Evolutionary conservation across 2,113 vertebrate species (phyloP).

Genomic region (Danionella cerebrum): DNA sequence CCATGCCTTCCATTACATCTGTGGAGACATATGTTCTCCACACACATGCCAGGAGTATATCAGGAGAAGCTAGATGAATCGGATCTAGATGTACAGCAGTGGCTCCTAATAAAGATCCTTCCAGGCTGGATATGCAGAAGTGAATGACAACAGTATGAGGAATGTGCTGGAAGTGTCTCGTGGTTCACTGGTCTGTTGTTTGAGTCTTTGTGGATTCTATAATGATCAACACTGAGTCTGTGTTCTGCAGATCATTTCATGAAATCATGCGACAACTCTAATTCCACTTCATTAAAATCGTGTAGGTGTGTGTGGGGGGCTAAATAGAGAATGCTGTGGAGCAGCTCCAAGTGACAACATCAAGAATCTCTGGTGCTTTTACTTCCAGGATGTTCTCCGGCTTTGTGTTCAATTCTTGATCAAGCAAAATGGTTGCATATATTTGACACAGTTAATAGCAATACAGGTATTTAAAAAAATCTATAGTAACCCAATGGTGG

Average conservation of each 20-base stretch:
- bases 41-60: neutral
- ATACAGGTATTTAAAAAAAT: too few relatives aligned
- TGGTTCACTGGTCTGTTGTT: conserved; percentile 22
- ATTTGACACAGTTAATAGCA: too few relatives aligned
- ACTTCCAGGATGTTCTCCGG: too few relatives aligned
- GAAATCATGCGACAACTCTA: conserved; percentile 12
- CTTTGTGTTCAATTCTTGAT: too few relatives aligned
- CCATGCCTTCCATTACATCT: neutral
- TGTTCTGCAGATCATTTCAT: conserved; percentile 15
- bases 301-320: conserved; percentile 1
- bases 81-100: neutral
- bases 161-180: conserved; percentile 14
- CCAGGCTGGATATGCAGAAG: neutral
- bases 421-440: too few relatives aligned
- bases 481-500: too few relatives aligned
- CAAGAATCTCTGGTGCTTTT: neutral
- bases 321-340: neutral
- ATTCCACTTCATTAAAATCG: conserved; percentile 22
- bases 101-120: neutral
- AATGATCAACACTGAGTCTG: conserved; percentile 12
- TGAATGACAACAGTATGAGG: neutral
- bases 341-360: neutral
- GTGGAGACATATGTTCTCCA: neutral
- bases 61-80: neutral
- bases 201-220: conserved; percentile 9